Base-by-base conservation (phyloP, 2,888 invertebrate genomes). In the Eristalinus sepulchralis region DNA sequence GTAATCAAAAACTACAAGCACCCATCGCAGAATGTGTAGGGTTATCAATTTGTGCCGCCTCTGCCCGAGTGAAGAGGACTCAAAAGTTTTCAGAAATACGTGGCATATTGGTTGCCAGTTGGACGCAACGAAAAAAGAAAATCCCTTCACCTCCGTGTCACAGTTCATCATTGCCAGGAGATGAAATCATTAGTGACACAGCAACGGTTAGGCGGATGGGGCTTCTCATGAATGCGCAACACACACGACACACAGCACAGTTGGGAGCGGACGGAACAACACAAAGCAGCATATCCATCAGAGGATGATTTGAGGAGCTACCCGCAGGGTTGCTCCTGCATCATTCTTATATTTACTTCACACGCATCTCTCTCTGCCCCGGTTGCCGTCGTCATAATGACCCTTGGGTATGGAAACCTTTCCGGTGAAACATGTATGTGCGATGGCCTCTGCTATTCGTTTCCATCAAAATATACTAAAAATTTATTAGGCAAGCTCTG, bases 401-500 rank as follows among this genome's bases (percentile, higher is more conserved):
- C 57, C 57, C 22, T 57, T 57, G 57, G 57, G 57, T 57, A 47
- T 47, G 17, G 47, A 47, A 47, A 47, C 47, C 47, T 47, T 9
- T 47, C 13, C 24, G 22, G 11, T 11, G 13, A 24, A 24, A 2
- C 24, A 57, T 24, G 24, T 24, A 1, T 57, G 13, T 57, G 27
- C 27, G 36, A 10, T 8, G 13, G 55, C 55, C 36, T 39, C 59
- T 34, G 6, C 55, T 22, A 63, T 78, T 70, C 22, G 17, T 20
- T 64, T 71, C 70, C 78, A 78, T 71, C 70, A 71, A 67, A 78
- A 78, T 33, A 64, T 71, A 71, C 72, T 80, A 72, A 80, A 80
- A 73, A 80, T 73, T 72, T 80, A 72, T 80, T 72, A 80, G 66
- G 60, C 72, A 66, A 53, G 59, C 79, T 33, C 59, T 47, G 59